Percentiles rank a stretch among this genome's conserved stretches.
These are phyloP conservation scores for Campylomormyrus tamandua DNA, from an alignment of 2,113 vertebrate genomes.

Conservation along the genomic window DNA sequence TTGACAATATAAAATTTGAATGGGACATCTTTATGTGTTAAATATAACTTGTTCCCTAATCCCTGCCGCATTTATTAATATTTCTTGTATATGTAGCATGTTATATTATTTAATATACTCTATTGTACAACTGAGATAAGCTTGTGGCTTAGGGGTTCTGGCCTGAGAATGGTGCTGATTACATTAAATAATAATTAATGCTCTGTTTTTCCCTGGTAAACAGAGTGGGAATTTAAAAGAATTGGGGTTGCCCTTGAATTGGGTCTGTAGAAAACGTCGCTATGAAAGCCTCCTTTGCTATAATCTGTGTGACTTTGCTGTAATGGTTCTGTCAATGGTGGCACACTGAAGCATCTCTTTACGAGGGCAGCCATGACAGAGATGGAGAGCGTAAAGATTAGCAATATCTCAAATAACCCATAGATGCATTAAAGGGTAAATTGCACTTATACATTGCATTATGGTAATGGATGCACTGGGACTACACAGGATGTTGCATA, in stretches of 20 bases:
- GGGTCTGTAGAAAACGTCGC: slow-evolving; percentile 45
- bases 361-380: slow-evolving; percentile 47
- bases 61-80: slow-evolving; percentile 43
- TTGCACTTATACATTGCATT: slow-evolving; percentile 51
- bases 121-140: neutral
- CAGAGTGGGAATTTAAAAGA: slow-evolving; percentile 33
- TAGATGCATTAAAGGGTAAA: slow-evolving; percentile 47
- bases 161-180: slow-evolving; percentile 49
- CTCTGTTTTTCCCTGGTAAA: slow-evolving; percentile 38
- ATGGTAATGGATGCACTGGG: slow-evolving; percentile 40
- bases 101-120: neutral
- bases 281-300: slow-evolving; percentile 50
- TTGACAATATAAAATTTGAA: slow-evolving; percentile 20
- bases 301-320: slow-evolving; percentile 61
- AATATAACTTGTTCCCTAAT: slow-evolving; percentile 24
- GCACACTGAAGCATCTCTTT: slow-evolving; percentile 27
- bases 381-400: slow-evolving; percentile 54
- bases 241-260: slow-evolving; percentile 40
- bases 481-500: slow-evolving; percentile 25
- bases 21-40: slow-evolving; percentile 18
- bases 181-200: slow-evolving; percentile 52
- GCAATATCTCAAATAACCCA: slow-evolving; percentile 52
- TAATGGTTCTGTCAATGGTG: slow-evolving; percentile 56
- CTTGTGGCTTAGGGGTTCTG: slow-evolving; percentile 11
- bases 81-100: slow-evolving; percentile 18